These are phyloP conservation scores for Schlechtendalia chinensis DNA, from an alignment of 1,140 invertebrate species.

Conservation along the genomic window DNA sequence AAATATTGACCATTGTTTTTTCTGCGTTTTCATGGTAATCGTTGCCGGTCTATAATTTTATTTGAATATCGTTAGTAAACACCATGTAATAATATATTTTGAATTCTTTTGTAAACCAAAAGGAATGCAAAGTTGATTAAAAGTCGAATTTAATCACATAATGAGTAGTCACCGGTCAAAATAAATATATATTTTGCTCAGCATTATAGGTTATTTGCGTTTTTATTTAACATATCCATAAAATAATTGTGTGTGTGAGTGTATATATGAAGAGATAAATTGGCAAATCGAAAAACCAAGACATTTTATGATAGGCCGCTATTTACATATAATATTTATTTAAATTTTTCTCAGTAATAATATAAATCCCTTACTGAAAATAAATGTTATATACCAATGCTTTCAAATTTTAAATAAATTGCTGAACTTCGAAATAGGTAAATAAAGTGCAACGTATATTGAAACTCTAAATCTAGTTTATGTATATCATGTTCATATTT, in stretches of 20 bases:
- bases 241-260: not conserved
- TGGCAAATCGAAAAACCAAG: not conserved
- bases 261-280: not conserved
- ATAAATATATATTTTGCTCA: constrained; percentile 3
- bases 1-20: not conserved
- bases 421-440: too few species aligned
- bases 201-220: not conserved
- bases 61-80: constrained; percentile 10
- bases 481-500: not conserved
- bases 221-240: not conserved
- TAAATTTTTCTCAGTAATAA: too few species aligned
- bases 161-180: not conserved
- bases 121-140: constrained; percentile 20
- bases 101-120: not conserved
- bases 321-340: too few species aligned
- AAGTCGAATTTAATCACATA: not conserved
- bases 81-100: constrained; percentile 22
- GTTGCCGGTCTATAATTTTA: not conserved
- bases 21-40: not conserved
- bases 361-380: too few species aligned
- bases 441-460: too few species aligned
- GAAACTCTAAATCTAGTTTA: not conserved
- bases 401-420: too few species aligned
- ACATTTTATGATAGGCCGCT: not conserved
- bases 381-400: too few species aligned